Evolutionary conservation across 2,113 vertebrate genomes (phyloP).

Genomic region (Litocranius walleri): DNA sequence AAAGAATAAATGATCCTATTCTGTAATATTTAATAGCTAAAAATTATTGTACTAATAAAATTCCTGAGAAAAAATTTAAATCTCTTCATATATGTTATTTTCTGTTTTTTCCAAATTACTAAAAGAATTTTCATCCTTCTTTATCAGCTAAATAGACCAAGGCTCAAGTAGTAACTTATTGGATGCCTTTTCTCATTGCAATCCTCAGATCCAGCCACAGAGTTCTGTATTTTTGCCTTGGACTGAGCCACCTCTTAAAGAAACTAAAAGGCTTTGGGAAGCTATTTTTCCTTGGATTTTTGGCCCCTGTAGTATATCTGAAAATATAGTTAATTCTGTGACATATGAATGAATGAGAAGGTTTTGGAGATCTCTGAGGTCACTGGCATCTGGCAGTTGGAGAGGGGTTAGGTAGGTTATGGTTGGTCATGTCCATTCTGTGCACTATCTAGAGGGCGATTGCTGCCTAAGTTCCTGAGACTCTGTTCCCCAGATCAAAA

Average conservation of each 20-base stretch:
- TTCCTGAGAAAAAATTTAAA: not conserved
- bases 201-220: not conserved
- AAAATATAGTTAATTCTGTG: not conserved
- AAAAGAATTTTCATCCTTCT: not conserved
- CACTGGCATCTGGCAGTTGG: not conserved
- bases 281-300: not conserved
- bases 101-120: not conserved
- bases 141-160: not conserved
- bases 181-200: not conserved
- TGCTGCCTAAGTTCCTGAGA: not conserved
- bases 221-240: not conserved
- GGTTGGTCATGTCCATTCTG: not conserved
- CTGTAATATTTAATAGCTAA: not conserved
- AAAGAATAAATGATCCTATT: not conserved
- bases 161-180: not conserved
- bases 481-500: not conserved
- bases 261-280: not conserved
- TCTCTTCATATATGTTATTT: not conserved
- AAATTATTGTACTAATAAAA: conserved; percentile 16
- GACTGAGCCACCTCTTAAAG: not conserved
- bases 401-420: not conserved
- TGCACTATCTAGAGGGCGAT: not conserved
- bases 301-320: not conserved
- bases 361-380: not conserved
- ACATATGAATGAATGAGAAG: not conserved